Percentiles rank a stretch among this genome's conserved stretches.
Evolutionary conservation across 2,888 invertebrate species (phyloP).

Genomic region (Scelioninae gen. 1): DNA sequence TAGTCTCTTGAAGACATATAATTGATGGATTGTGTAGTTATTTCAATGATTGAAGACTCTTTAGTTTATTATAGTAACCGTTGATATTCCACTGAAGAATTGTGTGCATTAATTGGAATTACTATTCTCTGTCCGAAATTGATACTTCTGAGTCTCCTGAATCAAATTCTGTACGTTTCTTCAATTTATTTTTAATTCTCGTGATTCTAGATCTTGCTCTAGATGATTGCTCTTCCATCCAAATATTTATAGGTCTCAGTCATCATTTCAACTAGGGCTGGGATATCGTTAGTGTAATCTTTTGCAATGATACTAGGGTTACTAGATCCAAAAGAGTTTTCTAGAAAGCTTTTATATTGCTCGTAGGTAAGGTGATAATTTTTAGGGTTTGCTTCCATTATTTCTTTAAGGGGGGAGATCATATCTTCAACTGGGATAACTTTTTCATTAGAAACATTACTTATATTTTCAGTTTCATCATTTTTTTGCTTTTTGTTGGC

Average conservation of each 20-base stretch:
- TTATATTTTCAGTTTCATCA: neutral
- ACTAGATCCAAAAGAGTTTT: conserved; percentile 7
- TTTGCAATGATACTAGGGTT: neutral
- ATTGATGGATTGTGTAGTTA: too few relatives aligned
- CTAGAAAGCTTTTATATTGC: conserved; percentile 16
- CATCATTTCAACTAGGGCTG: neutral
- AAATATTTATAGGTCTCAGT: neutral
- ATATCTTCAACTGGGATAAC: neutral
- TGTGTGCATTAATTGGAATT: too few relatives aligned
- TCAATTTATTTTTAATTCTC: neutral
- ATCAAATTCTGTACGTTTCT: neutral
- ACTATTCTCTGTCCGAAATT: too few relatives aligned
- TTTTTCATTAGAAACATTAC: too few relatives aligned
- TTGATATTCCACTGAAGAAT: too few relatives aligned
- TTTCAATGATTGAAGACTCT: too few relatives aligned
- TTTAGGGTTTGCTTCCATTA: neutral
- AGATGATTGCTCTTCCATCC: neutral
- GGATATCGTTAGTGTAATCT: conserved; percentile 4
- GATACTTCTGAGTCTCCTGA: too few relatives aligned
- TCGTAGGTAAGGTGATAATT: neutral
- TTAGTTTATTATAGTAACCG: too few relatives aligned
- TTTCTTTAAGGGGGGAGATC: neutral
- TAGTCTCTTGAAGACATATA: too few relatives aligned
- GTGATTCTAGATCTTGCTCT: conserved; percentile 1
- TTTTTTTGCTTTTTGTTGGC: neutral